phyloP scores from a whole-genome alignment of 1,140 invertebrate genomes.

The Drosophila nikananu region DNA sequence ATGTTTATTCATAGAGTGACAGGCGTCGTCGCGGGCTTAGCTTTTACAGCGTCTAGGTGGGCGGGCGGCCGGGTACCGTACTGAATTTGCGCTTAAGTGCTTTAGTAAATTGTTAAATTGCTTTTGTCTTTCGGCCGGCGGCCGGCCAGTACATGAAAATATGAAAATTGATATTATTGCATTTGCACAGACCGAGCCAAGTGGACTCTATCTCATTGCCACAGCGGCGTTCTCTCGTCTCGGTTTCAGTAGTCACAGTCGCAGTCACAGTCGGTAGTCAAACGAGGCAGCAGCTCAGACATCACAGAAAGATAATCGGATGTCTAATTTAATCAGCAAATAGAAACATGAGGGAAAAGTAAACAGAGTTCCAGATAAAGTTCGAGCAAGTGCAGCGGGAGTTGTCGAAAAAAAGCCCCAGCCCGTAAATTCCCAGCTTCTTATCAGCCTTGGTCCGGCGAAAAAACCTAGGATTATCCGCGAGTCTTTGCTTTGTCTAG shows the following conservation, averaged over 20 bases:
- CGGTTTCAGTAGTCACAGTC: constrained; percentile 43
- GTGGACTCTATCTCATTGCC: constrained; percentile 66
- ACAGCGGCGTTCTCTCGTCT: constrained; percentile 39
- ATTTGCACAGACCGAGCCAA: constrained; percentile 67
- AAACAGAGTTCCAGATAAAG: constrained; percentile 8
- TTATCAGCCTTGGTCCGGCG: not conserved
- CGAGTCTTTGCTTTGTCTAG: constrained; percentile 29
- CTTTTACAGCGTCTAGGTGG: constrained; percentile 49
- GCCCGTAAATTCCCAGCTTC: constrained; percentile 2
- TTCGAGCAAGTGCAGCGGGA: constrained; percentile 28
- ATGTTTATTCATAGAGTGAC: constrained; percentile 75
- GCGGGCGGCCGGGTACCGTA: constrained; percentile 30
- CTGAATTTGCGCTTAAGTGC: constrained; percentile 78
- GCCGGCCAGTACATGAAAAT: constrained; percentile 66
- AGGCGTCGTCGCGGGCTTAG: constrained; percentile 26
- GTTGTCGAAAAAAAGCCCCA: not conserved
- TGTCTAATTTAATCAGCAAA: constrained; percentile 43
- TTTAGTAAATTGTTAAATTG: constrained; percentile 83
- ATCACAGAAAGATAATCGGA: constrained; percentile 31
- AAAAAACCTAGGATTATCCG: constrained; percentile 11
- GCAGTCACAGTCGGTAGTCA: constrained; percentile 24
- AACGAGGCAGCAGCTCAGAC: constrained; percentile 10
- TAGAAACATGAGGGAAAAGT: constrained; percentile 12
- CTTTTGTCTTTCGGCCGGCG: constrained; percentile 73
- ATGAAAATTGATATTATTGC: constrained; percentile 81